Conservation (phyloP, 1,140 invertebrate species). For the Helicoverpa armigera region DNA sequence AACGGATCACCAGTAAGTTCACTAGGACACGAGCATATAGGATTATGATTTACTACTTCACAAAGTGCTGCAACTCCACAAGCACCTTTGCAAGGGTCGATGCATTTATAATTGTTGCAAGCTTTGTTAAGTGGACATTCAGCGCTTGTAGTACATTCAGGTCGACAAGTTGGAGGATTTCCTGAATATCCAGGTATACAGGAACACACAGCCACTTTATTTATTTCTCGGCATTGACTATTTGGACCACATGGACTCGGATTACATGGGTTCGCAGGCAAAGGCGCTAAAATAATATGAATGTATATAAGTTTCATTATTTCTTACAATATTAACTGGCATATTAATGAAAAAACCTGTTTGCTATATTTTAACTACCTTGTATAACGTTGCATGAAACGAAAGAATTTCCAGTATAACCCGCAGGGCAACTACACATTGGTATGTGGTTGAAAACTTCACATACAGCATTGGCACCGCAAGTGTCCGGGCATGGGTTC, state of each 20-base stretch:
- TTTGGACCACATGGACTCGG: constrained; percentile 91
- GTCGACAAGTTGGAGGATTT: constrained; percentile 89
- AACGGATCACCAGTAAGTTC: constrained; percentile 92
- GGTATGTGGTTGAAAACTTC: constrained; percentile 94
- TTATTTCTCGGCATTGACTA: constrained; percentile 88
- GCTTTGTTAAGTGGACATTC: constrained; percentile 89
- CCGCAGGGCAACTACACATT: constrained; percentile 89
- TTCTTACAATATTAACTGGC: background rate
- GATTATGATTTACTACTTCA: constrained; percentile 89
- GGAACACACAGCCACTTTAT: constrained; percentile 89
- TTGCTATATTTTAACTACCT: constrained; percentile 62
- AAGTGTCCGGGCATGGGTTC: constrained; percentile 95
- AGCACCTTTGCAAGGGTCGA: constrained; percentile 90
- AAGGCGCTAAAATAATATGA: constrained; percentile 78
- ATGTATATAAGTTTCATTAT: background rate
- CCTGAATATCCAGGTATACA: constrained; percentile 90
- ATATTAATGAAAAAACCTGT: constrained; percentile 29
- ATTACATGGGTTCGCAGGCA: constrained; percentile 86
- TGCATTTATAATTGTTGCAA: constrained; percentile 90
- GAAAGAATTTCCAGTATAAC: constrained; percentile 89
- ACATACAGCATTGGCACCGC: constrained; percentile 93
- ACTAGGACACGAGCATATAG: constrained; percentile 89
- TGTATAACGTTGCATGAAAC: constrained; percentile 86
- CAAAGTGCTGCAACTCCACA: constrained; percentile 90
- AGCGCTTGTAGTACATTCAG: constrained; percentile 89